A percentile compares a stretch with the other conserved stretches of the same genome.
Evolutionary conservation across 1,140 invertebrate genomes (phyloP).

Genomic region (Philotrypesis tridentata): DNA sequence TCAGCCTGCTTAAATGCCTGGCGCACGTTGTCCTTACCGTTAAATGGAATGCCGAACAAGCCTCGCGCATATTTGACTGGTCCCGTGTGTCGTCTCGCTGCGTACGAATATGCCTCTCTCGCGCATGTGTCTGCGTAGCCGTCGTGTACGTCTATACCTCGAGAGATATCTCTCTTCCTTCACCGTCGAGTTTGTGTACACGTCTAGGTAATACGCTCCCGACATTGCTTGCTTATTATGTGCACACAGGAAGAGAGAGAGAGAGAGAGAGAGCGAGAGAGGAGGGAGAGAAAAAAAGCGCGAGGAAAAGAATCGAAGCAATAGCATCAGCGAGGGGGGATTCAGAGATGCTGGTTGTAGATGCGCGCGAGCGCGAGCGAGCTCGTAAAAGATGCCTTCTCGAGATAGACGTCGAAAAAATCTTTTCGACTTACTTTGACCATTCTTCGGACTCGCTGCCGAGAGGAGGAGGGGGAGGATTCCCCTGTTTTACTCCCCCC

Average conservation of each 20-base stretch:
- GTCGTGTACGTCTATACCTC: background rate
- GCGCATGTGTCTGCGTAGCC: background rate
- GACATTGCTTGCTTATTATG: background rate
- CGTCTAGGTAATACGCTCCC: background rate
- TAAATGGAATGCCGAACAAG: conserved; percentile 54
- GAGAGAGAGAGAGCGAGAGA: background rate
- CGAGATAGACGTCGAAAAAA: conserved; percentile 26
- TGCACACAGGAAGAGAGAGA: background rate
- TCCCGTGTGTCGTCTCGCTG: conserved; percentile 7
- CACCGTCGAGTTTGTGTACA: background rate
- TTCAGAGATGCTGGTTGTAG: conserved; percentile 32
- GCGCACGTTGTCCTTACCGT: conserved; percentile 56
- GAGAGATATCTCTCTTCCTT: background rate
- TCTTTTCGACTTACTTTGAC: conserved; percentile 40
- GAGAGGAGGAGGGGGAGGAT: too few relatives aligned
- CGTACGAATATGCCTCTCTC: background rate
- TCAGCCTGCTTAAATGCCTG: conserved; percentile 29
- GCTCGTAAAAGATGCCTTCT: conserved; percentile 23
- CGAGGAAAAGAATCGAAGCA: conserved; percentile 8
- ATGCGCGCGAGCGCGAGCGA: conserved; percentile 3
- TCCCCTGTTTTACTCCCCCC: too few relatives aligned
- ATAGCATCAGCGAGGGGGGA: background rate
- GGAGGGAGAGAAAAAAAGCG: background rate
- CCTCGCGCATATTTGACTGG: conserved; percentile 46
- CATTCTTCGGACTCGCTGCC: conserved; percentile 17